These are phyloP conservation scores for Junonia oenone DNA, from an alignment of 2,888 invertebrate species.

Conservation along the genomic window DNA sequence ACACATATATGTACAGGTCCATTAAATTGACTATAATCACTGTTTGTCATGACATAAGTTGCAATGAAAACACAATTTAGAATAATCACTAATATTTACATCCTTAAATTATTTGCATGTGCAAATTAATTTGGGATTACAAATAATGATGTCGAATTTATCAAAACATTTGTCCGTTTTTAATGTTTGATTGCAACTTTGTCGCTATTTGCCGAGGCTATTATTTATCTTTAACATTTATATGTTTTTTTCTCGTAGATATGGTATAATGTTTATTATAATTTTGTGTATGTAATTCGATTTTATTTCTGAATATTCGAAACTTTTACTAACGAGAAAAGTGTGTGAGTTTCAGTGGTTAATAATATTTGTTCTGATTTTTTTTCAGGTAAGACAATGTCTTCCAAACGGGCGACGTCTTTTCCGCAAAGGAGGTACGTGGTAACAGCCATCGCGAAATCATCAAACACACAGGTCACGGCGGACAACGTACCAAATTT, in stretches of 20 bases:
- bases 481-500: constrained; percentile 48
- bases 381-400: constrained; percentile 76
- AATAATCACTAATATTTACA: too few species aligned
- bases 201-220: too few species aligned
- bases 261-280: not conserved
- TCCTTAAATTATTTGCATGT: constrained; percentile 3
- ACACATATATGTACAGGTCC: constrained; percentile 15
- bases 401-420: constrained; percentile 68
- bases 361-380: constrained; percentile 29
- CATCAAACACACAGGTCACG: constrained; percentile 35
- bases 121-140: constrained; percentile 5
- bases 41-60: constrained; percentile 9
- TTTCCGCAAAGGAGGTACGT: constrained; percentile 61
- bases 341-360: not conserved
- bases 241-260: not conserved
- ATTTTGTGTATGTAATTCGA: not conserved
- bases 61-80: constrained; percentile 11
- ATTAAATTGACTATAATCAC: constrained; percentile 12
- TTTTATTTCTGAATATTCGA: not conserved
- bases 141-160: not conserved
- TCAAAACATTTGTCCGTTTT: not conserved
- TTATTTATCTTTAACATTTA: not conserved
- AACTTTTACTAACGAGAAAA: not conserved
- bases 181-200: not conserved
- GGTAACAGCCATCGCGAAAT: constrained; percentile 44